Conservation (phyloP, 2,113 vertebrate species). For the Megaceryle maxima region DNA sequence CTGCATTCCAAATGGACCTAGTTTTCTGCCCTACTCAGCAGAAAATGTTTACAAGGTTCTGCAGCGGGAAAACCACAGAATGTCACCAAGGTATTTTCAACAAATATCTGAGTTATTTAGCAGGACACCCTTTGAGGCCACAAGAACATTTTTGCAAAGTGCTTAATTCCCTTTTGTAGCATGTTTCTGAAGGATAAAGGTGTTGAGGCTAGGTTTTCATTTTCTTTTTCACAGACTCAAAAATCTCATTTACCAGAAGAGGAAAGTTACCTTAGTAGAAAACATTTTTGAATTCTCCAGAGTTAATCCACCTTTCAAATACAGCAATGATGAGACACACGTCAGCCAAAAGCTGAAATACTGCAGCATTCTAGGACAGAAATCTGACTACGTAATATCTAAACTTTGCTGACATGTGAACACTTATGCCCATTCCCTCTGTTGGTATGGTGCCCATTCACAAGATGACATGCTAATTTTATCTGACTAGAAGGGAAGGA, state of each 20-base stretch:
- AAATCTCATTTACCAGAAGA: background rate
- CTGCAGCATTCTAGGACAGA: background rate
- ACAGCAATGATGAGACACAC: background rate
- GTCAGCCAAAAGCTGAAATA: background rate
- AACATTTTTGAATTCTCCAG: background rate
- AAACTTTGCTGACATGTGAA: background rate
- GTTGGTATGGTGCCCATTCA: background rate
- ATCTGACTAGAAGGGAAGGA: background rate
- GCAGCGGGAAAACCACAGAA: background rate
- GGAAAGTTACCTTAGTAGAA: background rate
- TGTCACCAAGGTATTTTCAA: background rate
- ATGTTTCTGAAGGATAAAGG: background rate
- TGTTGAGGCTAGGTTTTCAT: background rate
- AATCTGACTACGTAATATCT: background rate
- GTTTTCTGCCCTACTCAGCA: constrained; percentile 24
- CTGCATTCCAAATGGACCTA: background rate
- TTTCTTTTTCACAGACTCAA: background rate
- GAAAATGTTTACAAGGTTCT: background rate
- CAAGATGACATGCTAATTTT: background rate
- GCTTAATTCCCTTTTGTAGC: background rate
- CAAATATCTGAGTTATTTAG: background rate
- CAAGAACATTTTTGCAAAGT: background rate
- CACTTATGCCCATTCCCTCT: background rate
- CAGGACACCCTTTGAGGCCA: background rate
- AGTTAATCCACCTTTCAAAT: background rate